Conservation (phyloP, 2,888 invertebrate species). For the Rosalia funebris region DNA sequence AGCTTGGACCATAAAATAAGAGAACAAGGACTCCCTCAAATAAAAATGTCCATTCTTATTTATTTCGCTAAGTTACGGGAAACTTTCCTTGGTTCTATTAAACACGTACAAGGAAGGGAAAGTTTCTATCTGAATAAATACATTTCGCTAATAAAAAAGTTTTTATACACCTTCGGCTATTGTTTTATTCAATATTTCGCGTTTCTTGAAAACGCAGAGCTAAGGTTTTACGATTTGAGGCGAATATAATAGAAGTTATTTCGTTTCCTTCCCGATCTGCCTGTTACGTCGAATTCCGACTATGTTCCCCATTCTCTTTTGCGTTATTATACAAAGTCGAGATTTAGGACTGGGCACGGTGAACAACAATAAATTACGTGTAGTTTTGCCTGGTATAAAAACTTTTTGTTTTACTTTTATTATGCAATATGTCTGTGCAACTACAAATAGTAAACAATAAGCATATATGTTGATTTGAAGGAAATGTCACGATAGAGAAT, state of each 20-base stretch:
- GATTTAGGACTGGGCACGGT: too few relatives aligned
- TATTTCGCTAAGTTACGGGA: constrained; percentile 33
- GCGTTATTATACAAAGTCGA: too few relatives aligned
- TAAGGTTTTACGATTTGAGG: constrained; percentile 30
- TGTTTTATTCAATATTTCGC: constrained; percentile 41
- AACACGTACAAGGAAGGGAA: constrained; percentile 39
- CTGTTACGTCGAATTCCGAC: too few relatives aligned
- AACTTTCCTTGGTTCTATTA: constrained; percentile 40
- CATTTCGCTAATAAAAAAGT: constrained; percentile 34
- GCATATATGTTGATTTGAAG: too few relatives aligned
- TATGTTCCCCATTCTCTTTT: too few relatives aligned
- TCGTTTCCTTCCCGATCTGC: too few relatives aligned
- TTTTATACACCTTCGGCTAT: constrained; percentile 33
- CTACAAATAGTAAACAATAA: too few relatives aligned
- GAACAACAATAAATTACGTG: too few relatives aligned
- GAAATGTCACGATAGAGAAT: too few relatives aligned
- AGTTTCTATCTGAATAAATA: constrained; percentile 39
- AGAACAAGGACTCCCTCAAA: constrained; percentile 33
- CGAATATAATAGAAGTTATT: constrained; percentile 21
- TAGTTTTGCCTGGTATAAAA: too few relatives aligned
- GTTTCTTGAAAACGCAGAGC: constrained; percentile 23
- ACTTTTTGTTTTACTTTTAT: too few relatives aligned
- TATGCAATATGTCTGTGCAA: too few relatives aligned
- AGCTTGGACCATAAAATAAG: constrained; percentile 37
- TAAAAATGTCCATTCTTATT: constrained; percentile 42